Percentiles rank a stretch among this genome's conserved stretches.
These are phyloP conservation scores for Drosophila mayri DNA, from an alignment of 1,140 invertebrate species.

Conservation along the genomic window DNA sequence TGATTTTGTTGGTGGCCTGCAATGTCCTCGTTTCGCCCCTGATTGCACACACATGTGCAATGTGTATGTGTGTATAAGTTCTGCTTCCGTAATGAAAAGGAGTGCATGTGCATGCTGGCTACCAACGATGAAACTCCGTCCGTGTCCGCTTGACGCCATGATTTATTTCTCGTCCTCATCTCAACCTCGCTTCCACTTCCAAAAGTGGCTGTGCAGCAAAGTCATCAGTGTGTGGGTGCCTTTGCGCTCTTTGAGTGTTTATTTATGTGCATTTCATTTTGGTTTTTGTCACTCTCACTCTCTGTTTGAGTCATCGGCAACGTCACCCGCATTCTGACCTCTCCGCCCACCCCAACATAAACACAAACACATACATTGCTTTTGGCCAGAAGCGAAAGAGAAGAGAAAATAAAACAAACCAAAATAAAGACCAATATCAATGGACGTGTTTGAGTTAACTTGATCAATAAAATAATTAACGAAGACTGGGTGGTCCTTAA, in stretches of 20 bases:
- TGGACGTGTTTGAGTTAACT: neutral
- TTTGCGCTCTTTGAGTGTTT: conserved; percentile 35
- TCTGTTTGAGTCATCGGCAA: conserved; percentile 70
- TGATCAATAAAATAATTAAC: conserved; percentile 18
- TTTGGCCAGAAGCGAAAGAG: neutral
- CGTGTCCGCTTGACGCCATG: conserved; percentile 62
- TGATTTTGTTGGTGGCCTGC: conserved; percentile 71
- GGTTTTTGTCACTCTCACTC: conserved; percentile 72
- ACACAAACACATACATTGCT: conserved; percentile 1
- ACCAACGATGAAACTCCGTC: conserved; percentile 1
- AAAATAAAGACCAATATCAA: conserved; percentile 13
- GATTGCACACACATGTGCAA: conserved; percentile 41
- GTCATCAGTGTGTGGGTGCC: conserved; percentile 26
- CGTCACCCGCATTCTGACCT: conserved; percentile 28
- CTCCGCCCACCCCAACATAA: conserved; percentile 7
- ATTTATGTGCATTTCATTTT: conserved; percentile 55
- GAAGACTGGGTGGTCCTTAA: neutral
- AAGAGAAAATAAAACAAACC: neutral
- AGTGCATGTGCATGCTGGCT: conserved; percentile 34
- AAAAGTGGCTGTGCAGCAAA: conserved; percentile 14
- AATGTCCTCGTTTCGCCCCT: conserved; percentile 67
- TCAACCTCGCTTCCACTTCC: conserved; percentile 2
- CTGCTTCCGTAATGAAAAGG: conserved; percentile 63
- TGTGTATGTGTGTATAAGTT: conserved; percentile 15
- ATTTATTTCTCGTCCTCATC: conserved; percentile 57